Base-by-base conservation (phyloP, 2,888 invertebrate genomes). In the Habrosyne pyritoides region DNA sequence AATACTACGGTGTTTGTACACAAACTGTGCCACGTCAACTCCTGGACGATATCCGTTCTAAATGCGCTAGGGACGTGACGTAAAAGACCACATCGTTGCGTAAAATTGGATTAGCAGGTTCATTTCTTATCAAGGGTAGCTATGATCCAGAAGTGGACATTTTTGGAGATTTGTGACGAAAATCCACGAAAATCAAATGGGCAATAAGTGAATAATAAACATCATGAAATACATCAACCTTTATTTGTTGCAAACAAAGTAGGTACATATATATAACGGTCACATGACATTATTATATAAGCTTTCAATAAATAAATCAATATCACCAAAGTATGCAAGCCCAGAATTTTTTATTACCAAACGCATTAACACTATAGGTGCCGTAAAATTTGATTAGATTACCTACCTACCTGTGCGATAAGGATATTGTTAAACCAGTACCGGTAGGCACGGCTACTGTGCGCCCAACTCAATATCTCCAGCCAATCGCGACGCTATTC, bases 401-500 rank as follows among this genome's bases (percentile, higher is more conserved):
- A 76, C 66, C 57, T 56, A 66, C 66, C 57, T 66, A 72, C 64
- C 59, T 57, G 48, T 50, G 56, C 59, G 83, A 83, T 83, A 83
- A 78, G 66, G 59, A 60, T 63, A 65, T 61, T 63, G 67, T 69
- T 59, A 71, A 63, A 62, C 63, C 66, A 67, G 18, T 42, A 42
- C 73, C 69, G 64, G 67, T 67, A 67, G 66, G 69, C 61, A 69
- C 68, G 61, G 73, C 81, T 78, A 82, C 84, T 71, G 83, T 77
- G 69, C 75, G 73, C 73, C 76, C 71, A 74, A 79, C 67, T 70
- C 79, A 77, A 75, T 89, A 89, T 87, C 86, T 86, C 74, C 84
- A 73, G 71, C 89, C 90, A 90, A 91, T 91, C 82, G 83, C 81
- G 74, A 77, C 83, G 85, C 85, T 75, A 81, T 81, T 80, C 84